A percentile compares a stretch with the other conserved stretches of the same genome.
Evolutionary conservation across 1,140 invertebrate species (phyloP).

Genomic region (Aphaenogaster rudis): DNA sequence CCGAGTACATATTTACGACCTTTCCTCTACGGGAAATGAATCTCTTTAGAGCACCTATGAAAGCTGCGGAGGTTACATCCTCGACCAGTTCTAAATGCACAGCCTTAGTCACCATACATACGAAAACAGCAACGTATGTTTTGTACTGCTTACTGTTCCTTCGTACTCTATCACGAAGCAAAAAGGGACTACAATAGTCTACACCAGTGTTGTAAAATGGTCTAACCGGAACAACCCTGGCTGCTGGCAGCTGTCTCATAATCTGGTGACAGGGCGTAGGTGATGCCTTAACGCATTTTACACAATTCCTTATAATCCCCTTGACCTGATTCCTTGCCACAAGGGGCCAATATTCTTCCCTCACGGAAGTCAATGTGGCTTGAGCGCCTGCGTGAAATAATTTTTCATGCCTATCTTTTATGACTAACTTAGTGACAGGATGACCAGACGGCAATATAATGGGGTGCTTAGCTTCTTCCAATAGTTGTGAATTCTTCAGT

Average conservation of each 20-base stretch:
- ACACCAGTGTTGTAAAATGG: no score
- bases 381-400: not conserved
- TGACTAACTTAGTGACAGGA: not conserved
- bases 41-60: not conserved
- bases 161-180: no score
- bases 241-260: no score
- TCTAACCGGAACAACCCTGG: no score
- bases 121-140: not conserved
- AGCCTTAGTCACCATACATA: not conserved
- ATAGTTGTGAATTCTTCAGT: not conserved
- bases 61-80: not conserved
- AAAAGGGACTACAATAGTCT: no score
- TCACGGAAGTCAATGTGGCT: not conserved
- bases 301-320: no score
- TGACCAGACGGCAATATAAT: not conserved
- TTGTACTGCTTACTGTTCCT: no score
- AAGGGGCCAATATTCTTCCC: not conserved
- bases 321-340: no score
- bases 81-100: slow-evolving; percentile 8
- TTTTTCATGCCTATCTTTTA: not conserved
- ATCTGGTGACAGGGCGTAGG: no score
- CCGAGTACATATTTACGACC: no score
- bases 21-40: not conserved
- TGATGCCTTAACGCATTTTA: no score
- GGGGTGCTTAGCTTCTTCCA: not conserved